phyloP scores from a whole-genome alignment of 1,140 invertebrate genomes.

The Paralvinella palmiformis region DNA sequence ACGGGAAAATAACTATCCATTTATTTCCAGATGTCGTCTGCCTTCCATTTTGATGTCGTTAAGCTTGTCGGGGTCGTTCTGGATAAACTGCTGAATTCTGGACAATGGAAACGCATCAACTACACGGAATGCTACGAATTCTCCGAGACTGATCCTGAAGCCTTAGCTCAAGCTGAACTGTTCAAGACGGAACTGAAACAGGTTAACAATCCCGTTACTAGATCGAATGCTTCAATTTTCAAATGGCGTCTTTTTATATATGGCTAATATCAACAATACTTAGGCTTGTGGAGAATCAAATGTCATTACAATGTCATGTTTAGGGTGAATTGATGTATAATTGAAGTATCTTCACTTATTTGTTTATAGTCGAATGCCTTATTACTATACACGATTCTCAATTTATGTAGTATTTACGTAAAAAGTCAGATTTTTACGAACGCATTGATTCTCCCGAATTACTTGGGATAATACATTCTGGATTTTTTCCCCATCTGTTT shows the following conservation, averaged over 20 bases:
- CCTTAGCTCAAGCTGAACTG: conserved; percentile 69
- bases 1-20: no score
- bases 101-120: conserved; percentile 13
- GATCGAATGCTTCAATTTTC: background rate
- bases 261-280: background rate
- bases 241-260: background rate
- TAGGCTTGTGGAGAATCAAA: background rate
- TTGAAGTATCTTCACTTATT: no score
- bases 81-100: background rate
- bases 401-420: no score
- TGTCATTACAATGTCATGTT: no score
- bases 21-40: conserved; percentile 57
- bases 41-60: conserved; percentile 77
- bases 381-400: no score
- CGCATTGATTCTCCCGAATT: no score
- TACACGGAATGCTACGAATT: conserved; percentile 22
- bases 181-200: conserved; percentile 28
- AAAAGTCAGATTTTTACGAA: no score
- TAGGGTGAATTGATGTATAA: no score
- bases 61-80: conserved; percentile 21
- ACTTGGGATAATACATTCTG: no score
- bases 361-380: no score
- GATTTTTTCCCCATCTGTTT: no score
- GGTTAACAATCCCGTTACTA: background rate
- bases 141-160: conserved; percentile 47